Evolutionary conservation across 2,888 invertebrate genomes (phyloP), one percentile per base, ranked within the genome.

Genomic region (Monoplex corrugatus): DNA sequence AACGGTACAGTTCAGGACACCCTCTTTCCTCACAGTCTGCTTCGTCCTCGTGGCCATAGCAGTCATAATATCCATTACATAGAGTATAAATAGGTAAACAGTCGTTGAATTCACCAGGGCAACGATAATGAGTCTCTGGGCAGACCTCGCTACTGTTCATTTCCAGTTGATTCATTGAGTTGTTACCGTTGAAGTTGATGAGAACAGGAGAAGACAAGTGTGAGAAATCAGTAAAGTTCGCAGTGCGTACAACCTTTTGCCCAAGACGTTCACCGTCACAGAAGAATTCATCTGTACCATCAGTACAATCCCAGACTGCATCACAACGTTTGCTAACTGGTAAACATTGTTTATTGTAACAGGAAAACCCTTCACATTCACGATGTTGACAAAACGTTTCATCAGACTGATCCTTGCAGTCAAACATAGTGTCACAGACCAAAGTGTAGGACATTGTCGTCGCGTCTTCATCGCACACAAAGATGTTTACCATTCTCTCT

Each of bases 1-100:
- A 90, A 23, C 87, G 88, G 84, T 90, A 90, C 28, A 83, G 63
- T n/a, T 87, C 89, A 5, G 68, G 80, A 86, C 90, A 90, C 38
- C 35, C 44, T n/a, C 43, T 35, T 2, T 8, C 13, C 13, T 57
- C 10, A 38, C 87, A 87, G 57, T 80, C 80, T 57, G 16, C 57
- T 57, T 87, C 87, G 40, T 87, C 87, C 38, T 80, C 87, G n/a
- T 45, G 45, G 28, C 38, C 38, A 10, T 57, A 57, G 35, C 88
- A 88, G 83, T 88, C 88, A 19, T 40, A n/a, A 2, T 83, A 43
- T 8, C 45, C 88, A n/a, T 88, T 88, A 72, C 88, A 88, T 32
- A 44, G 83, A 43, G 83, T 32, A 38, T 83, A 88, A 40, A 88
- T 32, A 19, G 88, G 88, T 32, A 88, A 44, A 68, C 88, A 88